phyloP scores from a whole-genome alignment of 2,113 vertebrate genomes.

The Eulemur rufifrons region DNA sequence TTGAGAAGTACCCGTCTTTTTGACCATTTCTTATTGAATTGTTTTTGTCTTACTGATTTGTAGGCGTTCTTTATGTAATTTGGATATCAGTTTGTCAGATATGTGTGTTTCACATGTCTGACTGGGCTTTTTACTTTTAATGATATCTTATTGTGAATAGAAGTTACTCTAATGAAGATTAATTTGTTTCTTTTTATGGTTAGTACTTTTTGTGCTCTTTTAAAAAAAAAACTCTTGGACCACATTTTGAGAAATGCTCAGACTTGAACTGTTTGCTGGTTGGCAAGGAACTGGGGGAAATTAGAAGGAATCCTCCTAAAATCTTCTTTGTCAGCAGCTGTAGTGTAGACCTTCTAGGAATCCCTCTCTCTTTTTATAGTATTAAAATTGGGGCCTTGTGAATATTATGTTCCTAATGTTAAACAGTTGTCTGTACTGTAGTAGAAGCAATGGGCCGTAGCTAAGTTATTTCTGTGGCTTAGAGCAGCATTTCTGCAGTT shows the following conservation, averaged over 20 bases:
- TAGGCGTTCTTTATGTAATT: not conserved
- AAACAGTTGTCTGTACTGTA: not conserved
- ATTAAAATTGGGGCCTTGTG: not conserved
- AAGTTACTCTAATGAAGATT: conserved; percentile 4
- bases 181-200: not conserved
- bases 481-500: not conserved
- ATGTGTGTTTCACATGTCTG: not conserved
- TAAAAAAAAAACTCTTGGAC: not conserved
- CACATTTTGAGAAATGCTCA: conserved; percentile 33
- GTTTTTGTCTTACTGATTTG: not conserved
- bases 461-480: not conserved
- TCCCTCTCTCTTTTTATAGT: not conserved
- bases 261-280: not conserved
- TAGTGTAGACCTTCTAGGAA: not conserved
- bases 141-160: not conserved
- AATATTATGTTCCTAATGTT: not conserved
- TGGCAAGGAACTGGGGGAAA: not conserved
- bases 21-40: not conserved
- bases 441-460: not conserved
- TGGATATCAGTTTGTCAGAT: not conserved
- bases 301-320: not conserved
- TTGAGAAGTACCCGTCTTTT: not conserved
- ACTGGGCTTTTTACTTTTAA: not conserved
- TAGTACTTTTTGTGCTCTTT: not conserved
- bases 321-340: not conserved